Evolutionary conservation across 2,888 invertebrate species (phyloP).

Genomic region (Callimorpha dominula): DNA sequence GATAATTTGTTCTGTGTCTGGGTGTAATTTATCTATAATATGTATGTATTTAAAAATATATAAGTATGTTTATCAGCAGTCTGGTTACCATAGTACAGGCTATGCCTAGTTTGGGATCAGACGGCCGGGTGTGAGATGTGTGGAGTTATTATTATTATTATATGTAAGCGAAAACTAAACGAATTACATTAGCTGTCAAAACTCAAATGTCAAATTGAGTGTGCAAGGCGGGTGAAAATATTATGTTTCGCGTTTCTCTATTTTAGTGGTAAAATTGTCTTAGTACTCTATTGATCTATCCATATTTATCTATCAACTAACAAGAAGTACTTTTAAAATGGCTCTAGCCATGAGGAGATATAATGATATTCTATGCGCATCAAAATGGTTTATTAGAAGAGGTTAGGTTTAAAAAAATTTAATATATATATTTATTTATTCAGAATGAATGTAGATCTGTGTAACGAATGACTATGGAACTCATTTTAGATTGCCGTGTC

Average conservation of each 20-base stretch:
- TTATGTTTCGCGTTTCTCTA: neutral
- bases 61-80: too few species aligned
- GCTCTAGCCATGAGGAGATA: constrained; percentile 68
- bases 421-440: neutral
- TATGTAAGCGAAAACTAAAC: neutral
- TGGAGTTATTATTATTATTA: too few species aligned
- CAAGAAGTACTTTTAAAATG: constrained; percentile 54
- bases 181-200: neutral
- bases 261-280: neutral
- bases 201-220: neutral
- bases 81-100: too few species aligned
- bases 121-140: too few species aligned
- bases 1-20: too few species aligned
- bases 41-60: too few species aligned
- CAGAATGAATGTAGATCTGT: neutral
- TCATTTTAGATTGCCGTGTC: constrained; percentile 66
- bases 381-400: constrained; percentile 77
- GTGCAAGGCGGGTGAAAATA: neutral
- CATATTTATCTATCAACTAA: neutral
- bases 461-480: neutral
- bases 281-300: neutral
- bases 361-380: constrained; percentile 60
- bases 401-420: constrained; percentile 68
- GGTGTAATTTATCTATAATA: too few species aligned
- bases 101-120: too few species aligned